These are phyloP conservation scores for Ericerus pela DNA, from an alignment of 1,140 invertebrate genomes.

Conservation along the genomic window DNA sequence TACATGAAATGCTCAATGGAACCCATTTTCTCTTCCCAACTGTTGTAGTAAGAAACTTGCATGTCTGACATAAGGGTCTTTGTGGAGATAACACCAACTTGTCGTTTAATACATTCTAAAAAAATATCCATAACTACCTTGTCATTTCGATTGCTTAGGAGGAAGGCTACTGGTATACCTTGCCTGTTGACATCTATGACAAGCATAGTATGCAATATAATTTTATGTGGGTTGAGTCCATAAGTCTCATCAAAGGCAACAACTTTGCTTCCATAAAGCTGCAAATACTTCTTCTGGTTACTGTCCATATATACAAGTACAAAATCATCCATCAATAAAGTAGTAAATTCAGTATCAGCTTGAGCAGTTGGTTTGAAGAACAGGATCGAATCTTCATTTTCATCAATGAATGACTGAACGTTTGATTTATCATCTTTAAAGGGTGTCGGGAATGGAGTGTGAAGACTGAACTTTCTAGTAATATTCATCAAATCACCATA, in stretches of 20 bases:
- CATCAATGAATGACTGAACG: neutral
- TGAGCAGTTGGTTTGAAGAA: neutral
- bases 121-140: neutral
- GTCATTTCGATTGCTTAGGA: constrained; percentile 8
- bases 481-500: too few species aligned
- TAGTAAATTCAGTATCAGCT: neutral
- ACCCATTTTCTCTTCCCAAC: too few species aligned
- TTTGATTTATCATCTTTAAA: too few species aligned
- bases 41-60: neutral
- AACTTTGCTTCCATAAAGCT: neutral
- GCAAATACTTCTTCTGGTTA: neutral
- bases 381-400: neutral
- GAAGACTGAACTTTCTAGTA: too few species aligned
- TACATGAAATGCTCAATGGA: too few species aligned
- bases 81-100: neutral
- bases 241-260: constrained; percentile 4
- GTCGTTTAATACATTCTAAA: neutral
- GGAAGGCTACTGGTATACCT: constrained; percentile 1
- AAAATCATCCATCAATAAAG: constrained; percentile 8
- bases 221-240: constrained; percentile 2
- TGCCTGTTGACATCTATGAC: neutral
- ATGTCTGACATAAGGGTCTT: constrained; percentile 7
- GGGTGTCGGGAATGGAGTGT: too few species aligned
- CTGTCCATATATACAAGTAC: neutral
- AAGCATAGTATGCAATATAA: constrained; percentile 3